Evolutionary conservation across 2,113 vertebrate genomes (phyloP), one percentile per base, ranked within the genome.

Genomic region (Numida meleagris): DNA sequence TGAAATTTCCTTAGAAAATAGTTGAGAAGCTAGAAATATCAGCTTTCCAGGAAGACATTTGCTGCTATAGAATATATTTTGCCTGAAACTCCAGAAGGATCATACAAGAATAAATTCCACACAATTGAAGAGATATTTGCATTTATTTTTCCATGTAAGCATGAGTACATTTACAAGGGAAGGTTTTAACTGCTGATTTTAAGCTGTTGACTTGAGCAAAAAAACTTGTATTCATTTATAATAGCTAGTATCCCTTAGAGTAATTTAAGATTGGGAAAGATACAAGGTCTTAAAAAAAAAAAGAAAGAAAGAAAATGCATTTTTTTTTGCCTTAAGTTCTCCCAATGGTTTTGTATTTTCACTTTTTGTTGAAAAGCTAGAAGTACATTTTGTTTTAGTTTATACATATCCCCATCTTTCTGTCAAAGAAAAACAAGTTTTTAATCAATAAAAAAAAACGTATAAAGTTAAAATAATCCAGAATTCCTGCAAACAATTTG

Each of bases 21-120:
- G 3, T 89, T 73, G 65, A 94, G 95, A 97, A 91, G 36, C 14
- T 73, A 82, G 14, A 12, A 42, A 84, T 78, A 63, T 20, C 65
- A 84, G 40, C n/a, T 38, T 89, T 46, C 76, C 45, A 86, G 81
- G 46, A 96, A 82, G 68, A 68, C 33, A 3, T 79, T 21, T 73
- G 25, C 50, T 93, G 58, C 29, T 75, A 74, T 11, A 78, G 34
- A 76, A 5, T 6, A 34, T 4, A 51, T 91, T 90, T 88, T 85
- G 79, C 88, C 45, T 89, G 29, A 61, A 94, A 84, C 34, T 90
- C 73, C 73, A 53, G 24, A 88, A 59, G 76, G 55, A 83, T 86
- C 67, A n/a, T 34, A 85, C n/a, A 29, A 45, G 50, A 18, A 50
- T 15, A 93, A 95, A 87, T 90, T 73, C 20, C 40, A 31, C 19